Evolutionary conservation across 2,888 invertebrate species (phyloP).

Genomic region (Cephus sareptanus): DNA sequence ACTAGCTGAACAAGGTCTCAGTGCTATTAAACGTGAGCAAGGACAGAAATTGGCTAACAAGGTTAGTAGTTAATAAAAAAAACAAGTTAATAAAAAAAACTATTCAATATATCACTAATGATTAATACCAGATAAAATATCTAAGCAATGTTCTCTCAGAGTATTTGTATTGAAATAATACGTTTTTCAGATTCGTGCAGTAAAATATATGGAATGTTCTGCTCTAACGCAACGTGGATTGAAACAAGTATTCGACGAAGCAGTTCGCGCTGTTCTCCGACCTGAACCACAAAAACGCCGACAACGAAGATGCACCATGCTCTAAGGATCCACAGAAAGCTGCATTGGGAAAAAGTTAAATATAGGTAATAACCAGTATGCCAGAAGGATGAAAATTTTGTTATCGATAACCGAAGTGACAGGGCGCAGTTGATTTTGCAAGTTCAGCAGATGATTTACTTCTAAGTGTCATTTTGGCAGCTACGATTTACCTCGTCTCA

Average conservation of each 20-base stretch:
- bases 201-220: constrained; percentile 99
- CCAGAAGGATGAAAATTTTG: constrained; percentile 17
- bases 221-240: constrained; percentile 98
- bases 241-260: constrained; percentile 98
- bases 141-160: background rate
- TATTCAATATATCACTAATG: background rate
- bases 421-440: constrained; percentile 16
- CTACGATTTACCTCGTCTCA: constrained; percentile 41
- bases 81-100: background rate
- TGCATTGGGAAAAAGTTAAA: constrained; percentile 23
- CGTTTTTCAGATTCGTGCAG: constrained; percentile 82
- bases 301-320: constrained; percentile 89
- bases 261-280: constrained; percentile 95
- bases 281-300: constrained; percentile 96
- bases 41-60: constrained; percentile 98
- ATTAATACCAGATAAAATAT: background rate
- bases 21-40: constrained; percentile 96
- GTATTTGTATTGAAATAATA: constrained; percentile 1
- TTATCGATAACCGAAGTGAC: constrained; percentile 10
- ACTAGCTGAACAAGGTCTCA: constrained; percentile 92
- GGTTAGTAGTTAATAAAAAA: constrained; percentile 35
- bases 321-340: constrained; percentile 68
- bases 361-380: constrained; percentile 24
- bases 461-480: constrained; percentile 39
- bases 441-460: constrained; percentile 20